A percentile compares a stretch with the other conserved stretches of the same genome.
These are phyloP conservation scores for Oikopleura dioica DNA, from an alignment of 23 tunicate species.

Conservation along the genomic window DNA sequence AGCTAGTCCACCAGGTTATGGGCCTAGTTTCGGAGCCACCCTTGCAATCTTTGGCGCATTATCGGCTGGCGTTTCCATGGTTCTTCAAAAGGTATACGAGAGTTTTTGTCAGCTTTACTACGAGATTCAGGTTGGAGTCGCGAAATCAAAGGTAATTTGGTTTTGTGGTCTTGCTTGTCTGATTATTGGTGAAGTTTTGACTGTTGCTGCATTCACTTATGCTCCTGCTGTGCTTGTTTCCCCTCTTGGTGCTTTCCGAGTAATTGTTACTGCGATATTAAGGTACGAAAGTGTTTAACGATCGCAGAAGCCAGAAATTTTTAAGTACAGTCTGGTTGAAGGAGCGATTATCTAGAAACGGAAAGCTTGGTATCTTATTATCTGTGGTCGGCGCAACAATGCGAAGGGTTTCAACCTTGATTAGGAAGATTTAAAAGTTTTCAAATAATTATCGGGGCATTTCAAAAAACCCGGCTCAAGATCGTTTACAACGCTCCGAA, in stretches of 20 bases:
- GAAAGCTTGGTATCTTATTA: neutral
- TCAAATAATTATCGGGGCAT: too few relatives aligned
- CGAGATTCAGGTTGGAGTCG: too few relatives aligned
- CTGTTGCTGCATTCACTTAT: neutral
- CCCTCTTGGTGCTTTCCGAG: neutral
- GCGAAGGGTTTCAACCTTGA: too few relatives aligned
- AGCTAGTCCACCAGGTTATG: too few relatives aligned
- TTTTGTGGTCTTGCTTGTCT: neutral
- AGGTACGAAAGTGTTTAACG: too few relatives aligned
- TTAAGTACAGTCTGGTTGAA: too few relatives aligned
- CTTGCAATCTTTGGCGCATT: neutral
- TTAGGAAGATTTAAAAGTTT: too few relatives aligned
- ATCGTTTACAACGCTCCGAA: neutral
- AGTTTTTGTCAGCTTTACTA: too few relatives aligned
- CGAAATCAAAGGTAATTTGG: neutral
- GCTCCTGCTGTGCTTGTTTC: neutral
- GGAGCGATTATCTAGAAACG: neutral
- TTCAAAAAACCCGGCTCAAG: too few relatives aligned
- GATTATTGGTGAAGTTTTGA: neutral
- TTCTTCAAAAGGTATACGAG: neutral
- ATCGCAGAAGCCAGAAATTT: too few relatives aligned
- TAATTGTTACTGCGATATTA: neutral
- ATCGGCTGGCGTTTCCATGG: neutral
- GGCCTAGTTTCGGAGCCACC: neutral
- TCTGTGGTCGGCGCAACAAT: neutral